Base-by-base conservation (phyloP, 2,797 vertebrate species). In the Sparus aurata region DNA sequence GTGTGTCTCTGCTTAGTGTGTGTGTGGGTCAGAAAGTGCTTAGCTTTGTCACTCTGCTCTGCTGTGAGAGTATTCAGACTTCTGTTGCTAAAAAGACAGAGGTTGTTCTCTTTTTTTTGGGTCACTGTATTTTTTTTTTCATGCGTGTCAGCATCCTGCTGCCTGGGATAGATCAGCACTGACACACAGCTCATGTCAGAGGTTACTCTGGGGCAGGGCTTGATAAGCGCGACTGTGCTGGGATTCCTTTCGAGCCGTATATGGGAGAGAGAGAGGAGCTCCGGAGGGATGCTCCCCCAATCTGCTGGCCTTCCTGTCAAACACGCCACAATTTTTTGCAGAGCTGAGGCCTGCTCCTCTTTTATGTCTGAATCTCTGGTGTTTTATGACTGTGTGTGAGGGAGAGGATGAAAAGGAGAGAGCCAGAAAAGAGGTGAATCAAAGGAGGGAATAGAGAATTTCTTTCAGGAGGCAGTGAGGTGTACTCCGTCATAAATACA, bases 161-260 rank as follows among this genome's bases (percentile, higher is more conserved):
- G 83, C 74, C 70, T 88, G 88, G 70, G 87, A 91, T 61, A 78
- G 85, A 90, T 92, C 83, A 89, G 63, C 60, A 47, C 30, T 72
- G 79, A 87, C 72, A 83, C 84, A 60, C 52, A 77, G 72, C 76
- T 77, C 54, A 61, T 80, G 84, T 76, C 84, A 90, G 73, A 89
- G 88, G 85, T 88, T 41, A 76, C 49, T 34, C 27, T 38, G 72
- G 70, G 83, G 25, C 68, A 78, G 77, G 55, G 41, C 77, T 75
- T 73, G 71, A 87, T 90, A 84, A 89, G 73, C 54, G 15, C 23
- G 5, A 67, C 69, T 71, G 20, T 79, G 69, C 61, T 22, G 55
- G 59, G 72, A 89, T 77, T 83, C 79, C 72, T 92, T 6, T 6
- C 63, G 55, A 62, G 57, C 83, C 91, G 89, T 93, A 85, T 92